phyloP scores from a whole-genome alignment of 2,797 vertebrate species.

The Alosa sapidissima region DNA sequence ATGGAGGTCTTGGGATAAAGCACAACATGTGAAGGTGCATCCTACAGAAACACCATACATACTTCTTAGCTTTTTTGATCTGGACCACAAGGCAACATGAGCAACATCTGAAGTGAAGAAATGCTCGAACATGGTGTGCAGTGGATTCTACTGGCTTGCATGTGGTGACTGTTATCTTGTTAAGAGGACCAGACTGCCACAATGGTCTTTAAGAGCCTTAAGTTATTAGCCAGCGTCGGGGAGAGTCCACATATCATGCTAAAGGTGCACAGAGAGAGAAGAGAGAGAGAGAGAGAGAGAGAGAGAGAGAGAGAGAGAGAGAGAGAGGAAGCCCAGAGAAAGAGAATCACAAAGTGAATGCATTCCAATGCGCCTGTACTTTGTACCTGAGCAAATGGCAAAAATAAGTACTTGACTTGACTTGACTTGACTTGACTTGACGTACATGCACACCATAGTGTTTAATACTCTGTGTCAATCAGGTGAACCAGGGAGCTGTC shows the following conservation, averaged over 20 bases:
- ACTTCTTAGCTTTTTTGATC: neutral
- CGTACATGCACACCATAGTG: conserved; percentile 45
- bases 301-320: neutral
- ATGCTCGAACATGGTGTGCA: neutral
- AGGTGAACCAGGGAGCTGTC: no score
- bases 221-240: neutral
- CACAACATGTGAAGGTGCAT: neutral
- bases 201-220: conserved; percentile 22
- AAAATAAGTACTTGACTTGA: no score
- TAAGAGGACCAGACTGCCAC: neutral
- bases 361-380: no score
- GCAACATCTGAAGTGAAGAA: neutral
- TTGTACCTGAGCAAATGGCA: no score
- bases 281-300: neutral
- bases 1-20: neutral
- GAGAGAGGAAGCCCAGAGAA: no score
- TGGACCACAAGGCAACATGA: neutral
- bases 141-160: neutral
- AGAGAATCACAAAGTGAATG: neutral
- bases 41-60: neutral
- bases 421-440: no score
- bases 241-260: neutral
- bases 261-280: neutral
- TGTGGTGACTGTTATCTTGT: neutral
- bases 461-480: conserved; percentile 30